Conservation (phyloP, 2,888 invertebrate species). For the Dioctria rufipes region DNA sequence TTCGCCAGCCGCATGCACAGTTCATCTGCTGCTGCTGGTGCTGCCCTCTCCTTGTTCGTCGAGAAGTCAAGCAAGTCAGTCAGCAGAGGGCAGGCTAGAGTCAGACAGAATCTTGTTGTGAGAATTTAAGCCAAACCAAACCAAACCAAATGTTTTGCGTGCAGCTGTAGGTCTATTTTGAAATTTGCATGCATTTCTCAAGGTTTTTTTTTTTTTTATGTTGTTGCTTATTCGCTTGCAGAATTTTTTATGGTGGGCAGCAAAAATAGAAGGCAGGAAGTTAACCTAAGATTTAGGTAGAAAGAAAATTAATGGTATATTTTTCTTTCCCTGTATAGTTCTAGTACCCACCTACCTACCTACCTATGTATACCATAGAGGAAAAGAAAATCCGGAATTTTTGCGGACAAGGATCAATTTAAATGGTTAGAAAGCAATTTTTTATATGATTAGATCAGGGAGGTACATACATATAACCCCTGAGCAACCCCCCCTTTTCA, state of each 20-base stretch:
- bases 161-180: constrained; percentile 36
- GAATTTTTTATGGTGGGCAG: neutral
- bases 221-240: neutral
- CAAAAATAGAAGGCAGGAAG: neutral
- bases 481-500: neutral
- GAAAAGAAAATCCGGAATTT: neutral
- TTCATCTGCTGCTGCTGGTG: constrained; percentile 2
- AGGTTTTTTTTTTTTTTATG: constrained; percentile 15
- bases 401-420: neutral
- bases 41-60: neutral
- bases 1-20: neutral
- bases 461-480: too few relatives aligned
- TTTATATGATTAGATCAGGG: neutral
- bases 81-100: too few relatives aligned
- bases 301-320: neutral
- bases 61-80: too few relatives aligned
- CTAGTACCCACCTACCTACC: too few relatives aligned
- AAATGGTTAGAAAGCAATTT: neutral
- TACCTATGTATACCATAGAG: neutral
- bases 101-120: neutral
- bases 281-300: neutral
- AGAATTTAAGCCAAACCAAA: neutral
- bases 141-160: constrained; percentile 13
- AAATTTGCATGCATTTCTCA: constrained; percentile 39
- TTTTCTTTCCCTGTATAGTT: too few relatives aligned